phyloP scores from a whole-genome alignment of 2,113 vertebrate genomes.

The Tachysurus fulvidraco region DNA sequence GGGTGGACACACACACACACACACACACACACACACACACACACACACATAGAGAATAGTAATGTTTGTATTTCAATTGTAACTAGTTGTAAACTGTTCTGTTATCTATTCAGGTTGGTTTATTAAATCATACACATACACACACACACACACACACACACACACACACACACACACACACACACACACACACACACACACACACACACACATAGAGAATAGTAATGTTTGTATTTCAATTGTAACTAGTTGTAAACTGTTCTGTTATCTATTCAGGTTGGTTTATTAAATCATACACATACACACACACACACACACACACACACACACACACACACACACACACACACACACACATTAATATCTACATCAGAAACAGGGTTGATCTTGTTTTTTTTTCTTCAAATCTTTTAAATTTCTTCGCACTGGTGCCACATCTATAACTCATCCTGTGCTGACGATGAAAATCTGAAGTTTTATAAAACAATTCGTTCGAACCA shows the following conservation, averaged over 20 bases:
- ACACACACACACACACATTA: not conserved
- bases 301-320: not conserved
- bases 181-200: conserved; percentile 55
- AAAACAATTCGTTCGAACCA: conserved; percentile 1
- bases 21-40: conserved; percentile 55
- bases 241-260: conserved; percentile 40
- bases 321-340: not conserved
- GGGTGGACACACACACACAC: conserved; percentile 67
- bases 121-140: conserved; percentile 22
- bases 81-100: conserved; percentile 36
- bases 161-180: conserved; percentile 29
- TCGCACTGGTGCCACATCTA: conserved; percentile 8
- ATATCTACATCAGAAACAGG: conserved; percentile 35
- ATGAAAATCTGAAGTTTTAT: not conserved
- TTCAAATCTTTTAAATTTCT: not conserved
- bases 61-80: conserved; percentile 54
- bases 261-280: conserved; percentile 25
- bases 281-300: conserved; percentile 31
- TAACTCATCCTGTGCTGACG: not conserved
- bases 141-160: not conserved
- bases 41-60: conserved; percentile 48
- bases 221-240: conserved; percentile 56
- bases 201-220: conserved; percentile 49
- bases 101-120: conserved; percentile 30
- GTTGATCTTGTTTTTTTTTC: conserved; percentile 7